Evolutionary conservation across 1,140 invertebrate genomes (phyloP), one percentile per base, ranked within the genome.

Genomic region (Zeugodacus cucurbitae): DNA sequence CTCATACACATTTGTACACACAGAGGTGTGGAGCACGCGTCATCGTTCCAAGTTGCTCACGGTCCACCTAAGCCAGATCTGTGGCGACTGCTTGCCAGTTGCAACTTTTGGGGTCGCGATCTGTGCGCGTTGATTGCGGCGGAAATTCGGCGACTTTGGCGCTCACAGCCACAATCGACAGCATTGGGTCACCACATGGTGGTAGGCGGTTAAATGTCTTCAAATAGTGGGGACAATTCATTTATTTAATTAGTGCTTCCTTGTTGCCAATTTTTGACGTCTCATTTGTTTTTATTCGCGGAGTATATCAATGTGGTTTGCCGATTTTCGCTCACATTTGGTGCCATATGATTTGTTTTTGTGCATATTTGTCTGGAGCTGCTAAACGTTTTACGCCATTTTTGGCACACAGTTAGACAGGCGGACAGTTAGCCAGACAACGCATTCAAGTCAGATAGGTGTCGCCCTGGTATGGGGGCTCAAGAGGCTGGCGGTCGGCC

Each of bases 221-320:
- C 14, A 54, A 5, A 22, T 14, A 58, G 1, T 59, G 14, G 48
- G 2, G 2, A 54, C 22, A 58, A 58, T 32, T 57, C 11, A 57
- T 41, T 58, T 34, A 34, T 86, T 86, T 59, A 86, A 86, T 59
- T 86, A 58, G 57, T 37, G 29, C 34, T 86, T 86, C 85, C 58
- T 86, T 86, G 48, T 86, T 86, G 44, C 22, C 57, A 58, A 34
- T 86, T 59, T 59, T 86, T 86, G 74, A 14, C n/a, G 10, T 48
- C 20, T 44, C 37, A 78, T 48, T 82, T 44, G 26, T 44, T 41
- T n/a, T 74, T 74, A 78, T 2, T n/a, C n/a, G n/a, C n/a, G n/a
- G 48, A 54, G 11, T 54, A 54, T 57, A 70, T 41, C 26, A n/a
- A 37, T 5, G 5, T 41, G 34, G n/a, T 48, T 74, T 74, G 4